Conservation (phyloP, 2,113 vertebrate species). For the Laticauda laticaudata region DNA sequence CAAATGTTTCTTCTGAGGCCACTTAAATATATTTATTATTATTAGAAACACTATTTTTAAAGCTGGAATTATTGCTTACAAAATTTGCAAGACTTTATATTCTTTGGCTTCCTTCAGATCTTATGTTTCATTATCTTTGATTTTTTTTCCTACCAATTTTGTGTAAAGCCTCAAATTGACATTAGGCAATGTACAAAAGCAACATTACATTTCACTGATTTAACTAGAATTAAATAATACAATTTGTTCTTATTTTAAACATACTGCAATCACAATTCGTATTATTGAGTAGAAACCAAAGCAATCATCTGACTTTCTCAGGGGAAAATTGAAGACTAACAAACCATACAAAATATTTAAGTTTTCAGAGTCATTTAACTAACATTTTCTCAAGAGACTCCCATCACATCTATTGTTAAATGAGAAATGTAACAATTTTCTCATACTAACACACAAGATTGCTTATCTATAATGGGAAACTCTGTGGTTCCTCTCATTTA, state of each 20-base stretch:
- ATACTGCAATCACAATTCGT: background rate
- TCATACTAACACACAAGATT: background rate
- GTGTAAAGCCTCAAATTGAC: background rate
- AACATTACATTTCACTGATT: background rate
- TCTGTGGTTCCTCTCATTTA: background rate
- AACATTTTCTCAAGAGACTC: background rate
- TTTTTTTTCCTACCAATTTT: background rate
- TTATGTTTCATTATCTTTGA: background rate
- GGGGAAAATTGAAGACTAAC: background rate
- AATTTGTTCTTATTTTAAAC: background rate
- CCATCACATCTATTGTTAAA: background rate
- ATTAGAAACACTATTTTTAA: background rate
- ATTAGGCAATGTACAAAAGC: background rate
- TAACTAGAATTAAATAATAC: background rate
- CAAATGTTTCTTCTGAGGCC: background rate
- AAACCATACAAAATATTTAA: background rate
- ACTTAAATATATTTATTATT: background rate
- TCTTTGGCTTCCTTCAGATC: background rate
- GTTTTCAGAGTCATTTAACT: conserved; percentile 4
- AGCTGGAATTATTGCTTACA: background rate
- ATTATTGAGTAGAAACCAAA: background rate
- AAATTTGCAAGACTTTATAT: too few species aligned
- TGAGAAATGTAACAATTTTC: background rate
- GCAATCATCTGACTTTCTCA: background rate
- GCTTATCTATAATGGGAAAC: background rate